phyloP scores from a whole-genome alignment of 2,113 vertebrate species.

The Pedetes capensis region DNA sequence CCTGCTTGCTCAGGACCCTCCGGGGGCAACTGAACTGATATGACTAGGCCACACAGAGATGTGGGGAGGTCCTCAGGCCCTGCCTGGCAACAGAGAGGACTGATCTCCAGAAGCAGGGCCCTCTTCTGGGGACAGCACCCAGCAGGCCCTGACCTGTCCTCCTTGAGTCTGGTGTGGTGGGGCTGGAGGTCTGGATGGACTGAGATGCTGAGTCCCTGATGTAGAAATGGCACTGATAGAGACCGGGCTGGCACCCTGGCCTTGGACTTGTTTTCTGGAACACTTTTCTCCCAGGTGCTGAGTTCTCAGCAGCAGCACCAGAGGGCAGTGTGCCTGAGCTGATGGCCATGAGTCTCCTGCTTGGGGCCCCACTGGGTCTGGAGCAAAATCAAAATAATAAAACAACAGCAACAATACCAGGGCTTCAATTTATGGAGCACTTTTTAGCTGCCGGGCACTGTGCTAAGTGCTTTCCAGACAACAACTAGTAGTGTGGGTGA shows the following conservation, averaged over 20 bases:
- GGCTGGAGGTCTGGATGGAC: neutral
- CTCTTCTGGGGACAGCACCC: neutral
- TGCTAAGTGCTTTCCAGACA: neutral
- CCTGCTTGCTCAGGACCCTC: neutral
- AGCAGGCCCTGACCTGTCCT: neutral
- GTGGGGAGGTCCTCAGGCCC: neutral
- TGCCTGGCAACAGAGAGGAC: neutral
- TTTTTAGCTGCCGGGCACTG: neutral
- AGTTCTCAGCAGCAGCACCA: slow-evolving; percentile 62
- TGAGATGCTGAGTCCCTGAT: neutral
- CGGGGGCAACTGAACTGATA: neutral
- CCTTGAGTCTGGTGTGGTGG: neutral
- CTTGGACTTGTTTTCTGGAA: neutral
- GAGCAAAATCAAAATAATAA: slow-evolving; percentile 17
- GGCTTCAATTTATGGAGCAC: neutral
- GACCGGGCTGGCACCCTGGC: neutral
- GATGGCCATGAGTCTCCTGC: neutral
- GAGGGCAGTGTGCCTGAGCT: slow-evolving; percentile 74
- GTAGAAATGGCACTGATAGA: neutral
- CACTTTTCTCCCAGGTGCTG: neutral
- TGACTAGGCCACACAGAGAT: neutral
- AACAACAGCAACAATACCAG: neutral
- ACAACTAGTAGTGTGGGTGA: neutral
- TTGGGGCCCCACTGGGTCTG: slow-evolving; percentile 41
- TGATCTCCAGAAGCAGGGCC: neutral